These are phyloP conservation scores for Aspiorhynchus laticeps DNA, from an alignment of 2,113 vertebrate species.

Conservation along the genomic window DNA sequence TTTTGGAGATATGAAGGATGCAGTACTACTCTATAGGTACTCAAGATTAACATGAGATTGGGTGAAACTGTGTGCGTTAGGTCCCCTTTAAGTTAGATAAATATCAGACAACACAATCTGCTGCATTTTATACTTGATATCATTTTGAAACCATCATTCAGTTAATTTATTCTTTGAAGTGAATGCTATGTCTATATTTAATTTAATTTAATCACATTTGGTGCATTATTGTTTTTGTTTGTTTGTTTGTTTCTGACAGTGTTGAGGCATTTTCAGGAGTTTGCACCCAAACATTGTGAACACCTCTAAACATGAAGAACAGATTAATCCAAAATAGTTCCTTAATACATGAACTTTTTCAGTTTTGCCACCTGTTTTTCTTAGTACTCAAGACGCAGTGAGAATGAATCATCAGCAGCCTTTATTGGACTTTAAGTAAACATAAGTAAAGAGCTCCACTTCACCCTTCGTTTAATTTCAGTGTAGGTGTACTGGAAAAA, in stretches of 20 bases:
- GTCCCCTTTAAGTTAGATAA: too few species aligned
- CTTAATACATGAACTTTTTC: neutral
- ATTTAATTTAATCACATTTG: too few species aligned
- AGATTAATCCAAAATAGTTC: neutral
- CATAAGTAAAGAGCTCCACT: neutral
- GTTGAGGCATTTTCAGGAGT: neutral
- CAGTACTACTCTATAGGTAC: too few species aligned
- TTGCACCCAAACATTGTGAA: neutral
- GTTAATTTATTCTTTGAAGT: neutral
- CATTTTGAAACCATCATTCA: neutral
- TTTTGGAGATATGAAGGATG: too few species aligned
- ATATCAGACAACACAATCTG: too few species aligned
- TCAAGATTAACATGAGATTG: too few species aligned
- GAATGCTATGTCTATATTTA: neutral
- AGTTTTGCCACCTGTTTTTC: neutral
- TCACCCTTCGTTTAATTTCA: neutral
- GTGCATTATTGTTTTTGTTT: too few species aligned
- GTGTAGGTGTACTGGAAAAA: conserved; percentile 18
- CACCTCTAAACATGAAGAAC: neutral
- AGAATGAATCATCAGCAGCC: neutral
- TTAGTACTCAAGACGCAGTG: neutral
- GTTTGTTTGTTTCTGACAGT: neutral
- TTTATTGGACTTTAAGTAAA: neutral
- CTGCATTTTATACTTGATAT: neutral
- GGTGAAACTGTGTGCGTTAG: too few species aligned